Conservation (phyloP, 2,888 invertebrate species). For the Acleris emargana region DNA sequence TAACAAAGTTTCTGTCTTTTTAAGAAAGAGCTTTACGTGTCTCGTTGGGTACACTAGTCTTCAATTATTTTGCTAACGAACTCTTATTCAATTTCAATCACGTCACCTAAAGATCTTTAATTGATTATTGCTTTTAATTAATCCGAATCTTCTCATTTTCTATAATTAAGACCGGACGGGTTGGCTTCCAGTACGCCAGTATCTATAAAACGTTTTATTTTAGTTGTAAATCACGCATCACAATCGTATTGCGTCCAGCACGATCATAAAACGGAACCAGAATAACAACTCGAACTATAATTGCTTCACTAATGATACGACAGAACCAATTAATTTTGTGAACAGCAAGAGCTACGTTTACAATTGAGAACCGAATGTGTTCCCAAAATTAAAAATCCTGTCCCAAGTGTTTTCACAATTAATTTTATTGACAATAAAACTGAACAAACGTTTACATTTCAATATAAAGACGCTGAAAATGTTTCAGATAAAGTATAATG, state of each 20-base stretch:
- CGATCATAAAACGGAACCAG: conserved; percentile 37
- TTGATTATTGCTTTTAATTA: conserved; percentile 20
- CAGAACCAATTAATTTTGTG: conserved; percentile 32
- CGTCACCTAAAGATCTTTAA: conserved; percentile 2
- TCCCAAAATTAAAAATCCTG: conserved; percentile 10
- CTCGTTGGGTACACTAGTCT: neutral
- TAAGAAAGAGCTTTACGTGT: neutral
- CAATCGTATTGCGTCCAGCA: conserved; percentile 29
- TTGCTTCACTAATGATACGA: conserved; percentile 36
- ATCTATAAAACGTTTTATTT: conserved; percentile 35
- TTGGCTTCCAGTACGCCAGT: conserved; percentile 28
- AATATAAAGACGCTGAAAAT: neutral
- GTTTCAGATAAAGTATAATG: conserved; percentile 7
- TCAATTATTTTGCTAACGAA: conserved; percentile 1
- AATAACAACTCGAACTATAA: conserved; percentile 35
- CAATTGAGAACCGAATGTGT: conserved; percentile 16
- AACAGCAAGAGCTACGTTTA: conserved; percentile 19
- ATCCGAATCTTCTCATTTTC: conserved; percentile 25
- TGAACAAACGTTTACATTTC: neutral
- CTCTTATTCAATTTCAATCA: neutral
- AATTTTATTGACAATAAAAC: conserved; percentile 9
- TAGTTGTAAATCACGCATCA: conserved; percentile 35
- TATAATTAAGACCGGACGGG: conserved; percentile 32
- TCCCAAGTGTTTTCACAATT: neutral
- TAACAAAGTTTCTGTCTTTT: conserved; percentile 3